A percentile compares a stretch with the other conserved stretches of the same genome.
Evolutionary conservation across 2,888 invertebrate genomes (phyloP).

Genomic region (Agrochola circellaris): DNA sequence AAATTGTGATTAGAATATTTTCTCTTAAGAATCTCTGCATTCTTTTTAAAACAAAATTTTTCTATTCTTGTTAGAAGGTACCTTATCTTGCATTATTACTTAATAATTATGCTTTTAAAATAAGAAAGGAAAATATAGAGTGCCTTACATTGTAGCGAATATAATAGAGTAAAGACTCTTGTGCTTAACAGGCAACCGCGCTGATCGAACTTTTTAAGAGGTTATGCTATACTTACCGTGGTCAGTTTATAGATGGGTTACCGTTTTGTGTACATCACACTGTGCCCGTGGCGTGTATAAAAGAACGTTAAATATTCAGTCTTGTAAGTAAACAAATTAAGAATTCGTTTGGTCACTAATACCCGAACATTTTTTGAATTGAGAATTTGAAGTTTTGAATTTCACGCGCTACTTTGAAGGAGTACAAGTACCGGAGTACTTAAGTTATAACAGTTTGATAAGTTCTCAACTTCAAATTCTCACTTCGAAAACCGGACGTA

Average conservation of each 20-base stretch:
- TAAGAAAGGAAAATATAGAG: slow-evolving; percentile 8
- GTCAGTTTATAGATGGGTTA: background rate
- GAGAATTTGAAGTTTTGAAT: background rate
- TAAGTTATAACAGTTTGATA: background rate
- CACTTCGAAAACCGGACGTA: background rate
- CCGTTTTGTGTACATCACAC: background rate
- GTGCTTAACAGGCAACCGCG: too few species aligned
- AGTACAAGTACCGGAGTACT: background rate
- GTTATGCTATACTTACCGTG: background rate
- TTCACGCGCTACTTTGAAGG: background rate
- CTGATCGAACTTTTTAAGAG: too few species aligned
- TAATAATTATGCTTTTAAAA: slow-evolving; percentile 10
- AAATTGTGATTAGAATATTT: background rate
- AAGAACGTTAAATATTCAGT: background rate
- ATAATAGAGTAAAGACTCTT: background rate
- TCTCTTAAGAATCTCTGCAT: background rate
- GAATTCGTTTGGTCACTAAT: background rate
- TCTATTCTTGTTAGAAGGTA: slow-evolving; percentile 8
- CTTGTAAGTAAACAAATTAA: background rate
- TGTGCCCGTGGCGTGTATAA: background rate
- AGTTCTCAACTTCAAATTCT: background rate
- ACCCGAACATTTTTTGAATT: background rate
- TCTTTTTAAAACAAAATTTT: background rate
- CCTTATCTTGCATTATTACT: background rate
- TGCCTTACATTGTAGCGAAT: background rate